Evolutionary conservation across 2,797 vertebrate species (phyloP).

Genomic region (Myotis pilosus): DNA sequence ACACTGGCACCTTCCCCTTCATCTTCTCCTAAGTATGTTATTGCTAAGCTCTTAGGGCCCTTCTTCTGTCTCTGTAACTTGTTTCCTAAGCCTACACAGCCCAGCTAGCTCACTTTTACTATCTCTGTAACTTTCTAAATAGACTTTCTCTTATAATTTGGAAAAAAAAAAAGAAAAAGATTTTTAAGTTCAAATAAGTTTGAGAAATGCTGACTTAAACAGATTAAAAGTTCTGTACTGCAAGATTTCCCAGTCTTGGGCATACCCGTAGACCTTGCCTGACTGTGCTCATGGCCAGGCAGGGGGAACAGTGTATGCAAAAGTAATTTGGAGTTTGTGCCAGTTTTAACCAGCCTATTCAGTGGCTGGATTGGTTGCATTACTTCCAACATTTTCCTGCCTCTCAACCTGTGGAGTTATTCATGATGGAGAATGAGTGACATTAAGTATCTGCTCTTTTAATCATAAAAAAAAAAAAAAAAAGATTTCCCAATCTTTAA

Average conservation of each 20-base stretch:
- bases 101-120: background rate
- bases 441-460: background rate
- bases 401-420: background rate
- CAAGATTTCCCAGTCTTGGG: background rate
- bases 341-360: background rate
- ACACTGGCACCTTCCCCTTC: background rate
- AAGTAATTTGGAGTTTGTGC: constrained; percentile 45
- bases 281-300: constrained; percentile 51
- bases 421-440: background rate
- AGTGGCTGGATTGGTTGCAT: constrained; percentile 60
- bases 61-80: background rate
- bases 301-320: constrained; percentile 77
- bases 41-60: background rate
- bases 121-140: background rate
- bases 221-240: background rate
- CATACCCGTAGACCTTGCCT: constrained; percentile 79
- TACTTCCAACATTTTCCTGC: constrained; percentile 54
- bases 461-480: background rate
- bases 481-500: background rate
- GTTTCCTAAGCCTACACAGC: background rate
- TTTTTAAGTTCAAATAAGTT: constrained; percentile 32
- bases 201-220: constrained; percentile 30
- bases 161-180: background rate
- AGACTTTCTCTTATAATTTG: background rate
- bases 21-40: background rate